Evolutionary conservation across 2,888 invertebrate genomes (phyloP).

Genomic region (Hydrotaea diabolus): DNA sequence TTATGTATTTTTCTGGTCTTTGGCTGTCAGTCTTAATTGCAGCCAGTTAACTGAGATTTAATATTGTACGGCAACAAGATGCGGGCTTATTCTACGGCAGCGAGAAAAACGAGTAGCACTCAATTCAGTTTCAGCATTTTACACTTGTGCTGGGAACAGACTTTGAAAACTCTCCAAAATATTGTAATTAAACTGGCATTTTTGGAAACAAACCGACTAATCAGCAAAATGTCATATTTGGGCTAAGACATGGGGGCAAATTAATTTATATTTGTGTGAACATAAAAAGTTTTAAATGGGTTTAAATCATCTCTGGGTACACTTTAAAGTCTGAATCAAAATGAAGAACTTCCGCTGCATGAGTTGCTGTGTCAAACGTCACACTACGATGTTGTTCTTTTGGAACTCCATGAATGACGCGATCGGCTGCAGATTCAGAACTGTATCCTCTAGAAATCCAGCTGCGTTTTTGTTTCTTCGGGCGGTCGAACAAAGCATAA

Average conservation of each 20-base stretch:
- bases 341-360: background rate
- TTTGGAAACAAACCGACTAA: conserved; percentile 13
- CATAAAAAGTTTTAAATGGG: conserved; percentile 47
- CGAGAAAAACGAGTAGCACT: conserved; percentile 50
- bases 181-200: conserved; percentile 46
- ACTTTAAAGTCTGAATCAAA: conserved; percentile 32
- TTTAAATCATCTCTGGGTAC: conserved; percentile 24
- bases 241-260: conserved; percentile 53
- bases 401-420: background rate
- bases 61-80: conserved; percentile 39
- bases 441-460: conserved; percentile 29
- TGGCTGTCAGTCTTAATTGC: conserved; percentile 65
- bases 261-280: conserved; percentile 47
- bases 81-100: conserved; percentile 47
- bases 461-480: conserved; percentile 53
- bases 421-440: background rate
- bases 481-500: conserved; percentile 16
- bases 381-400: background rate
- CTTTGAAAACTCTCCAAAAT: conserved; percentile 28
- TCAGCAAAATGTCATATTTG: conserved; percentile 25
- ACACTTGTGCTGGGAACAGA: background rate
- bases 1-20: conserved; percentile 37
- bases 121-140: conserved; percentile 52
- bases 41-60: conserved; percentile 62
- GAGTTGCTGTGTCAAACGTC: background rate